These are phyloP conservation scores for Choristoneura fumiferana DNA, from an alignment of 1,140 invertebrate species.

Conservation along the genomic window DNA sequence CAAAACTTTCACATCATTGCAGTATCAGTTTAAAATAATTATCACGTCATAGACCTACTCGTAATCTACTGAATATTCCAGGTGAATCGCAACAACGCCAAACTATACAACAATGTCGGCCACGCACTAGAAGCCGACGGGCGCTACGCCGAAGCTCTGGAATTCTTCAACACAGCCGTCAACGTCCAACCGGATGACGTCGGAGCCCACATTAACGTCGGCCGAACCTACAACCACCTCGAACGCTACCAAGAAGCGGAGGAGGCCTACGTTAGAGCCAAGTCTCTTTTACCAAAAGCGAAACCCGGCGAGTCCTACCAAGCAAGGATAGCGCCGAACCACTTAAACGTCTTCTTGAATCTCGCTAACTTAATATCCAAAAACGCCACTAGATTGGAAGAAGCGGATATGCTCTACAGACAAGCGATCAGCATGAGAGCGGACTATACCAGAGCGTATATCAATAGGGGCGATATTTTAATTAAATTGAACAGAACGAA, in stretches of 20 bases:
- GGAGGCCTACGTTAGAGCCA: slow-evolving; percentile 93
- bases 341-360: slow-evolving; percentile 97
- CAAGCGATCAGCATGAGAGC: slow-evolving; percentile 98
- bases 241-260: slow-evolving; percentile 94
- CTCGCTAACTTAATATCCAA: slow-evolving; percentile 96
- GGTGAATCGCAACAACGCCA: slow-evolving; percentile 95
- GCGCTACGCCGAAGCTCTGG: slow-evolving; percentile 90
- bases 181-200: slow-evolving; percentile 97
- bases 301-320: slow-evolving; percentile 96
- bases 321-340: slow-evolving; percentile 96
- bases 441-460: slow-evolving; percentile 98
- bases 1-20: too few relatives aligned
- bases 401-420: slow-evolving; percentile 94
- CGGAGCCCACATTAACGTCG: slow-evolving; percentile 97
- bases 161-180: slow-evolving; percentile 95
- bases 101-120: slow-evolving; percentile 98
- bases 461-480: slow-evolving; percentile 96
- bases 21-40: neutral
- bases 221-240: slow-evolving; percentile 94
- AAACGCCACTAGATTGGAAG: slow-evolving; percentile 93
- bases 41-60: neutral
- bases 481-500: slow-evolving; percentile 96
- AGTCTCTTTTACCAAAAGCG: slow-evolving; percentile 92
- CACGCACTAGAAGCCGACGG: slow-evolving; percentile 94
- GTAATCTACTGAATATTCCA: slow-evolving; percentile 30